Evolutionary conservation across 2,797 vertebrate genomes (phyloP), one percentile per base, ranked within the genome.

Genomic region (Coreius guichenoti): DNA sequence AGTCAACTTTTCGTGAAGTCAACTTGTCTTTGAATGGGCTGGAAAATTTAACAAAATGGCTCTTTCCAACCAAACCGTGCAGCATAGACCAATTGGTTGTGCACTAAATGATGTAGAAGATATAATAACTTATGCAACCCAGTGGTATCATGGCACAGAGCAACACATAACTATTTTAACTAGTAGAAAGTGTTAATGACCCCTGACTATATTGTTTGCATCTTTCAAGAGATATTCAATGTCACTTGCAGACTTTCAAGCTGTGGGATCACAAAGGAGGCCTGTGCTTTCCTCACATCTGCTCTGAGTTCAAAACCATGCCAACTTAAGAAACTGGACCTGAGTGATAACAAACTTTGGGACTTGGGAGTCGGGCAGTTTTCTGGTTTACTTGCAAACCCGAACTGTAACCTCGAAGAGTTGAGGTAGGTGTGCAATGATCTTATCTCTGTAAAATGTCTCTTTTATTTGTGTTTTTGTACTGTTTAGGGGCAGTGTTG

Each of bases 191-290:
- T n/a, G 47, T 54, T 54, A 47, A 33, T 69, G 16, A 63, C 58
- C n/a, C 5, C 58, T 14, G n/a, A 29, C 51, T 58, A 29, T 49
- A 45, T 14, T 49, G 23, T 43, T 70, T 69, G 31, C 23, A 16
- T 49, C 7, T 17, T 72, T 78, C 39, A 39, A 67, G n/a, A 72
- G 4, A 56, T 72, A n/a, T 23, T 23, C 0, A n/a, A n/a, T 73
- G 26, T 73, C 7, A 23, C 8, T 51, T 78, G n/a, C 83, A 89
- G 89, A 26, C 31, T 88, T 36, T 72, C 33, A 31, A 33, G 12
- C 3, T 89, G 89, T 83, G 63, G 39, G 0, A 11, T 89, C 72
- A 88, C 58, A 81, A 88, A 87, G n/a, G 87, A 88, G 63, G 81
- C 82, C 21, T 88, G 87, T 74, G 81, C 26, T 67, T 89, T 78